Base-by-base conservation (phyloP, 2,113 vertebrate species). In the Gadus macrocephalus region DNA sequence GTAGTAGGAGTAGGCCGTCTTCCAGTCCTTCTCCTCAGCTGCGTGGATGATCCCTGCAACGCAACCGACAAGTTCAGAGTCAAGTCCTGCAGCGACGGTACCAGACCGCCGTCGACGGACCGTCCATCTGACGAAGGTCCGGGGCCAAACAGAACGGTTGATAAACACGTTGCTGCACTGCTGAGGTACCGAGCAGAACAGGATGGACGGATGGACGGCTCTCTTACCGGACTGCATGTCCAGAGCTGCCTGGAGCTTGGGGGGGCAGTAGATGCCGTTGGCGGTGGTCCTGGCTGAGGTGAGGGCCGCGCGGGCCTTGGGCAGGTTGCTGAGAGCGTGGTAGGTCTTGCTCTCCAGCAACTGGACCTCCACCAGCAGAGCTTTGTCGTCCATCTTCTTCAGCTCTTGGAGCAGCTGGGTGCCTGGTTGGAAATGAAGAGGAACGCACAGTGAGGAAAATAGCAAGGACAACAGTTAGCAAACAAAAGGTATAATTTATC, bases 361-460 rank as follows among this genome's bases (percentile, higher is more conserved):
- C 87, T 99, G 97, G 75, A 99, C 97, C 85, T 99, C 97, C 67
- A 99, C 97, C 85, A 99, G 90, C 79, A 99, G 91, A n/a, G 96
- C 96, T 89, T 99, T 99, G 88, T 99, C 97, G 16, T 99, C 97
- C 97, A 99, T 98, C 92, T 98, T 99, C 82, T 99, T 99, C 82
- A 99, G 90, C 69, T 99, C 97, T 76, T 94, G 91, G 2, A 99
- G 92, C 79, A 99, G 89, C 87, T 98, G 96, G 72, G 97, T 93
- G 62, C 95, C 97, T 99, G 67, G 49, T 97, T 98, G 66, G 56
- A 12, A 5, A 20, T n/a, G 2, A 22, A 31, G 31, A 8, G 15
- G 19, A 35, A 9, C 14, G 14, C 9, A 42, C 38, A 20, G 58
- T 12, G 56, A 14, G 49, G 27, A 1, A 12, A 17, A 63, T 6